Evolutionary conservation across 2,888 invertebrate species (phyloP), one percentile per base, ranked within the genome.

Genomic region (Lycophotia porphyrea): DNA sequence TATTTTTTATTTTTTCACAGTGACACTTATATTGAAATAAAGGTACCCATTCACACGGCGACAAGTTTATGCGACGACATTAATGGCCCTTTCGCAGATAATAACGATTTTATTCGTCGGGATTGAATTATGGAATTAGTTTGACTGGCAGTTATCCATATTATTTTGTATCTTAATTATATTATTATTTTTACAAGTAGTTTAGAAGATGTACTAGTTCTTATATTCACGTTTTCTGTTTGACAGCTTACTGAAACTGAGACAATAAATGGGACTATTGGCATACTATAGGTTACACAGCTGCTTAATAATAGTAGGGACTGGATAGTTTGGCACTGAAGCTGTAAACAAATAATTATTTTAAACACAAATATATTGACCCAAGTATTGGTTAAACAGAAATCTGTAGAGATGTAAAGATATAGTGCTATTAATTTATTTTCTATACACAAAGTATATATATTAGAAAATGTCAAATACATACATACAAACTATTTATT

Each of bases 1-100:
- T 39, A 68, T 72, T 72, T 72, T 79, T 76, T 69, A 79, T 80
- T 84, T 84, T 82, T 70, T 71, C 76, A 79, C 79, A 84, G 71
- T 86, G 86, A 84, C 81, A 84, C 39, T 75, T 71, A 76, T 74
- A 77, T 77, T 80, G 70, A 65, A 74, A 74, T 83, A 85, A 84
- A 87, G 87, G 18, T 39, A 67, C 60, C 80, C 72, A 85, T 88
- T 85, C 83, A 80, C 75, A 31, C 42, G 60, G 15, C 81, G 76
- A 88, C 78, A 73, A 64, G 76, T 81, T 60, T 78, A 76, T 39
- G 70, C 31, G 42, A 61, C 44, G 76, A 78, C 60, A 31, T 70
- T 79, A 72, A 81, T 78, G 64, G 71, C 42, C 71, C 73, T 31
- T 78, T 86, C 69, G 71, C 74, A 74, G 74, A 80, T 75, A 74